Percentiles rank a stretch among this genome's conserved stretches.
phyloP scores from a whole-genome alignment of 2,113 vertebrate species.

The Pachypanchax playfairii region DNA sequence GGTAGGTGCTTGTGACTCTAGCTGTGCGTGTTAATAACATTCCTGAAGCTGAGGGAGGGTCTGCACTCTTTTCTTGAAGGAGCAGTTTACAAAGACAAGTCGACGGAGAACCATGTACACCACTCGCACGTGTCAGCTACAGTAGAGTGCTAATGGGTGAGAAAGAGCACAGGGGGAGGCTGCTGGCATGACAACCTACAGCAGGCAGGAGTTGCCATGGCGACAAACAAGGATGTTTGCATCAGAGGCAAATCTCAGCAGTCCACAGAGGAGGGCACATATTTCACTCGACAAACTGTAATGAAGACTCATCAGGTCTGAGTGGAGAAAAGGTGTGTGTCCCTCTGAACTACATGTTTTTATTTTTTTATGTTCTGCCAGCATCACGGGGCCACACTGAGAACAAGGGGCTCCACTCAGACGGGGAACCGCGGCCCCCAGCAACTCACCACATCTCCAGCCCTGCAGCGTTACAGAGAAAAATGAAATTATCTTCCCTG shows the following conservation, averaged over 20 bases:
- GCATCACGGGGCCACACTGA: neutral
- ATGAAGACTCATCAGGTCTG: slow-evolving; percentile 29
- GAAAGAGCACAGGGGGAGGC: slow-evolving; percentile 46
- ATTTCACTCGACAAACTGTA: slow-evolving; percentile 38
- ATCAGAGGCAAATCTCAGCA: slow-evolving; percentile 72
- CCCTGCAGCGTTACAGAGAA: slow-evolving; percentile 17
- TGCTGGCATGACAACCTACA: slow-evolving; percentile 74
- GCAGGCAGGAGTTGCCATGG: slow-evolving; percentile 79
- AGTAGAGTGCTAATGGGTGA: slow-evolving; percentile 59
- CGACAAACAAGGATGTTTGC: slow-evolving; percentile 81
- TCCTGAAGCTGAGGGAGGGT: no score
- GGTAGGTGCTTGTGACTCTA: no score
- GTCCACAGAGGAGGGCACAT: slow-evolving; percentile 45
- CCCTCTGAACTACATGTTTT: slow-evolving; percentile 19
- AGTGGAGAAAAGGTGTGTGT: slow-evolving; percentile 22
- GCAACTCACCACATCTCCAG: slow-evolving; percentile 35
- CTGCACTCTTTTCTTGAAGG: neutral
- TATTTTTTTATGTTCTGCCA: no score
- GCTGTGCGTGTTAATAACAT: slow-evolving; percentile 18
- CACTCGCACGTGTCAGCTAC: slow-evolving; percentile 52
- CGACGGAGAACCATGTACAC: slow-evolving; percentile 6
- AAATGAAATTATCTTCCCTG: slow-evolving; percentile 40
- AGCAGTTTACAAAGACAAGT: slow-evolving; percentile 31
- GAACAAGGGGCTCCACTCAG: slow-evolving; percentile 15
- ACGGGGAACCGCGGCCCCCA: slow-evolving; percentile 23